Evolutionary conservation across 2,888 invertebrate species (phyloP).

Genomic region (Melanargia galathea): DNA sequence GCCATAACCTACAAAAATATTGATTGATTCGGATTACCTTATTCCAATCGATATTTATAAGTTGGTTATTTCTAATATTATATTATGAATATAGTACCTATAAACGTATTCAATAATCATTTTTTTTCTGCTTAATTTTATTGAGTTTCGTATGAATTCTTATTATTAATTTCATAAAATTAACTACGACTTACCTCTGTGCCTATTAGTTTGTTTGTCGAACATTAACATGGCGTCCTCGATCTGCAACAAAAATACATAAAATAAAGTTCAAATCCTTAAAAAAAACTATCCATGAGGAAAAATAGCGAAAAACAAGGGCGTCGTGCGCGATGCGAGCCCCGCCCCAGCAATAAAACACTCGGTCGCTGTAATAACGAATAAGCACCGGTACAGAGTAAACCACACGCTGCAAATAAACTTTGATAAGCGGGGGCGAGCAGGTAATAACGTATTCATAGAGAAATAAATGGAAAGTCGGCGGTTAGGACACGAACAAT

Average conservation of each 20-base stretch:
- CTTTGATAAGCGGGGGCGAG: constrained; percentile 82
- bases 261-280: constrained; percentile 67
- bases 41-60: not conserved
- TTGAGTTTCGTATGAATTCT: not conserved
- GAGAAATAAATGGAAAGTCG: constrained; percentile 83
- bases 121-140: not conserved
- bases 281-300: constrained; percentile 61
- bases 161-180: not conserved
- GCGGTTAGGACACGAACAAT: constrained; percentile 80
- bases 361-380: constrained; percentile 81
- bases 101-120: too few relatives aligned
- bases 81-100: too few relatives aligned
- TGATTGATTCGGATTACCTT: not conserved
- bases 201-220: constrained; percentile 99
- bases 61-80: too few relatives aligned
- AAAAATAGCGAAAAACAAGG: constrained; percentile 72
- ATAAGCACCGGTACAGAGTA: constrained; percentile 81
- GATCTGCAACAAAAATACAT: constrained; percentile 90
- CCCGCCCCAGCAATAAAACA: constrained; percentile 80
- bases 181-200: constrained; percentile 91
- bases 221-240: constrained; percentile 99
- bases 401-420: constrained; percentile 82
- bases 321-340: constrained; percentile 75
- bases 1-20: not conserved
- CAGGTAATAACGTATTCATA: constrained; percentile 83